Evolutionary conservation across 2,113 vertebrate species (phyloP).

Genomic region (Dipodomys stephensi): DNA sequence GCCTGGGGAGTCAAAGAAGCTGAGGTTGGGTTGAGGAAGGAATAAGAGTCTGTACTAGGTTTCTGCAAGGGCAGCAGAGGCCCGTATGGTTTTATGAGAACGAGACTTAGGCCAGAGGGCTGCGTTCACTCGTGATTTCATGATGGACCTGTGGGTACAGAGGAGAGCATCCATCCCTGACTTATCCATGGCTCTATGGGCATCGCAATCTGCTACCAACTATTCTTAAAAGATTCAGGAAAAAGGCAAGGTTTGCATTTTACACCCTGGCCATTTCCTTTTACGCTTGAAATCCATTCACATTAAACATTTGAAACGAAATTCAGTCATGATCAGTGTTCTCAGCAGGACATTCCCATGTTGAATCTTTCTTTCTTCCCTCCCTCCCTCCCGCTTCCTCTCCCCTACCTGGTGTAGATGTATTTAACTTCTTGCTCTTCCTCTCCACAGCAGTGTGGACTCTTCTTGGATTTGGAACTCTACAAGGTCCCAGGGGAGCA

Average conservation of each 20-base stretch:
- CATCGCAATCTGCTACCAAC: background rate
- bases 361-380: too few species aligned
- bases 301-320: background rate
- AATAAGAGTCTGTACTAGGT: too few species aligned
- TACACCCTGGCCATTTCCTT: background rate
- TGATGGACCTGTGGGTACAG: background rate
- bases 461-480: background rate
- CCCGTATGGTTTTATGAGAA: background rate
- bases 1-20: background rate
- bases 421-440: background rate
- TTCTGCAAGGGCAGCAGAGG: background rate
- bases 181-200: background rate
- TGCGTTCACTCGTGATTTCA: background rate
- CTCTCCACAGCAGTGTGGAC: background rate
- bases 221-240: background rate
- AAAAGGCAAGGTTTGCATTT: background rate
- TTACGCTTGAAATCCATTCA: constrained; percentile 1
- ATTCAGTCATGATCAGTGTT: background rate
- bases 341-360: too few species aligned
- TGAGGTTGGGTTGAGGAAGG: background rate
- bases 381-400: too few species aligned
- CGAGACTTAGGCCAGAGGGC: background rate
- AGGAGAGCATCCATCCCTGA: background rate
- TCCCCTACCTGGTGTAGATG: too few species aligned
- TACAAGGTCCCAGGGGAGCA: constrained; percentile 45